Evolutionary conservation across 2,888 invertebrate species (phyloP).

Genomic region (Stenchaetothrips biformis): DNA sequence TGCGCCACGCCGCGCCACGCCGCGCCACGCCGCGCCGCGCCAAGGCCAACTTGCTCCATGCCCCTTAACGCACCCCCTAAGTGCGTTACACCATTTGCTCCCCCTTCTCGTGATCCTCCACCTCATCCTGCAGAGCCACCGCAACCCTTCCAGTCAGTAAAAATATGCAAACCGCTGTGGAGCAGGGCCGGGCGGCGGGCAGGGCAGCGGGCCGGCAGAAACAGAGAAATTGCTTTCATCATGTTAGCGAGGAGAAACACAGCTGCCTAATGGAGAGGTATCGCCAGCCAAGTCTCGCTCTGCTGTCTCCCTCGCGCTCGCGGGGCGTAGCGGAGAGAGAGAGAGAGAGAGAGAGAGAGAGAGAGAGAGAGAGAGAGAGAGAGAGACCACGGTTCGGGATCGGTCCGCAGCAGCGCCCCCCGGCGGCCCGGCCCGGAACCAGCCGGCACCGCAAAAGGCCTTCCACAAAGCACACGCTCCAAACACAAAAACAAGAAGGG

Average conservation of each 20-base stretch:
- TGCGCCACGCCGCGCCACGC: background rate
- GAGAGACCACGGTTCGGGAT: too few relatives aligned
- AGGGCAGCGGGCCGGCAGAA: background rate
- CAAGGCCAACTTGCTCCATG: background rate
- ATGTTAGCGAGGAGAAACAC: background rate
- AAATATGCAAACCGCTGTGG: background rate
- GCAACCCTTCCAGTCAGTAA: background rate
- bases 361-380: too few relatives aligned
- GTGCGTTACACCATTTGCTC: conserved; percentile 18
- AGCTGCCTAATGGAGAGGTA: conserved; percentile 1
- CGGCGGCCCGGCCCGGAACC: background rate
- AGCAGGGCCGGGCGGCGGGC: background rate
- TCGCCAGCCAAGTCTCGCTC: background rate
- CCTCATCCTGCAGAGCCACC: background rate
- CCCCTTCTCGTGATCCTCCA: background rate
- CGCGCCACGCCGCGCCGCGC: background rate
- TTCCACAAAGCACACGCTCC: background rate
- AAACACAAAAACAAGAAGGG: background rate
- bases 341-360: too few relatives aligned
- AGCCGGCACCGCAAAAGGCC: background rate
- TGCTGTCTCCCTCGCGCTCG: too few relatives aligned
- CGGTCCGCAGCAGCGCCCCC: background rate
- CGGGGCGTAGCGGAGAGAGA: too few relatives aligned
- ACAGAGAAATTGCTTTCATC: background rate
- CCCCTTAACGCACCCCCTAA: conserved; percentile 1